A percentile compares a stretch with the other conserved stretches of the same genome.
phyloP scores from a whole-genome alignment of 2,888 invertebrate genomes.

The Aleiodes leptofemur region DNA sequence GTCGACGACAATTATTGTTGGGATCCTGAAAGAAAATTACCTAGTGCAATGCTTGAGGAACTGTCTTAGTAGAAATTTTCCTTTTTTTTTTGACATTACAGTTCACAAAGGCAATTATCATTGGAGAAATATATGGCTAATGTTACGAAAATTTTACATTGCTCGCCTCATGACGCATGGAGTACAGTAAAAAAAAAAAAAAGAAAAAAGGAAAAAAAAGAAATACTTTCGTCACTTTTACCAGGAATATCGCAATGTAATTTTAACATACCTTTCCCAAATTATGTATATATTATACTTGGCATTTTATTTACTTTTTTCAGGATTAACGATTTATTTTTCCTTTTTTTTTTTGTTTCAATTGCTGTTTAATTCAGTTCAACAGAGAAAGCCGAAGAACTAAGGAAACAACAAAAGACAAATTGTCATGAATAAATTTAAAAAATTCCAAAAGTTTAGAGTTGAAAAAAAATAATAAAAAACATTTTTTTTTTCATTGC shows the following conservation, averaged over 20 bases:
- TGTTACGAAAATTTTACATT: slow-evolving; percentile 38
- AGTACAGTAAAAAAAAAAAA: neutral
- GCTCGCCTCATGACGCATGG: slow-evolving; percentile 35
- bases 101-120: slow-evolving; percentile 34
- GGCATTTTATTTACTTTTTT: slow-evolving; percentile 8
- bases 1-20: slow-evolving; percentile 36
- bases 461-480: neutral
- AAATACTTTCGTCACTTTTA: slow-evolving; percentile 52
- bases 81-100: slow-evolving; percentile 4
- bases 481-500: neutral
- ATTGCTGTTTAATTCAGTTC: neutral
- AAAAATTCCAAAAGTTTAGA: no score
- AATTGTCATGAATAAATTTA: no score
- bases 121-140: neutral
- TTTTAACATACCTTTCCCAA: slow-evolving; percentile 3
- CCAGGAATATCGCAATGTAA: slow-evolving; percentile 52
- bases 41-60: slow-evolving; percentile 25
- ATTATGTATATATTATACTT: slow-evolving; percentile 32
- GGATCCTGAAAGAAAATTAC: slow-evolving; percentile 34
- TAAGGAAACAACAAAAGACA: neutral
- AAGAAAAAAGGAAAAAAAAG: neutral
- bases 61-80: slow-evolving; percentile 6
- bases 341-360: neutral
- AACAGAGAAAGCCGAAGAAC: neutral
- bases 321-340: neutral